Evolutionary conservation across 2,797 vertebrate genomes (phyloP), one percentile per base, ranked within the genome.

Genomic region (Enteromius unitaeniatus): DNA sequence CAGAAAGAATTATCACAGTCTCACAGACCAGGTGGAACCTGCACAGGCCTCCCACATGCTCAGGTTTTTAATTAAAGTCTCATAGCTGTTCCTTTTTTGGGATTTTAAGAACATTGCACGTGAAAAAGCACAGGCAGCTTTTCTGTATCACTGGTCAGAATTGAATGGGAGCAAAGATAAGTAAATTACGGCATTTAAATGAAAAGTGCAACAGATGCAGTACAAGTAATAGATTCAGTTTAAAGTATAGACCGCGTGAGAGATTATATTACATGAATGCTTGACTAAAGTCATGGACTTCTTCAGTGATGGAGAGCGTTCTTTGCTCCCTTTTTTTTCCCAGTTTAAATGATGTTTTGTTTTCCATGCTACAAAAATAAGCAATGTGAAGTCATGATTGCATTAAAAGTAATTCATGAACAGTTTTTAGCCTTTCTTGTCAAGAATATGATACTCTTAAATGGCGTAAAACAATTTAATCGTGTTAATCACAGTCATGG

Each of bases 1-100:
- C 34, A 31, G 34, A 11, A 34, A 17, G n/a, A 13, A 68, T 67
- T 31, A 81, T 42, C 49, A 26, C 34, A 64, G 65, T 60, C 70
- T 75, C 21, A 4, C 37, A 47, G 58, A 51, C 42, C 58, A 65
- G 83, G 82, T 84, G 67, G 45, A 78, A 72, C 31, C 15, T 13
- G 42, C 15, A 26, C 28, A 53, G 42, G 53, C n/a, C 31, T 79
- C 55, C 47, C 55, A 26, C 42, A n/a, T 3, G 70, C 28, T 60
- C 15, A 78, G 69, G 21, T 55, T 21, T 47, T 17, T 23, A 78
- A 34, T 47, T 55, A 69, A 69, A 68, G 49, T 60, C 51, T 58
- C 45, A 55, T 21, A 28, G 40, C 79, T 14, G n/a, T 45, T 72
- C 60, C 67, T 81, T 31, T 68, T 51, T 21, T 72, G 67, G 28